Base-by-base conservation (phyloP, 1,140 invertebrate species). In the Phocides pigmalion region DNA sequence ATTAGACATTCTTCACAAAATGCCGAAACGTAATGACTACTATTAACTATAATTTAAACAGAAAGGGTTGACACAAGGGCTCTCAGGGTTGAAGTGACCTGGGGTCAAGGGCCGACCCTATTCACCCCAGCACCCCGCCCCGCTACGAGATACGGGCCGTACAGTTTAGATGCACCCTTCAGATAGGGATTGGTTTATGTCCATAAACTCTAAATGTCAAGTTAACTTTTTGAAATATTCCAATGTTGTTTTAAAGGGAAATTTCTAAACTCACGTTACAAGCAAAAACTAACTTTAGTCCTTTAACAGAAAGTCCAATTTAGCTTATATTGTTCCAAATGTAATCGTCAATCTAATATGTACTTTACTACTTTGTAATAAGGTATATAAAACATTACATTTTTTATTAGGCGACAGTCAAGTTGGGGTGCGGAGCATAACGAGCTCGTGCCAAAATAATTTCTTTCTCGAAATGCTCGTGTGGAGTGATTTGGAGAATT, bases 371-470 rank as follows among this genome's bases (percentile, higher is more conserved):
- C 56, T 20, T 16, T 15, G 12, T 15, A 4, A 37, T 35, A 49
- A 5, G 19, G 17, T 47, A 15, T 49, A 28, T 37, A 37, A 20
- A 35, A n/a, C 9, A 3, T 22, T 20, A 17, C 1, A 15, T 12
- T 14, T 17, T 22, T 20, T 19, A 22, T 11, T 9, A 22, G 0
- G 1, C 3, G 5, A 14, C 2, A 35, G 22, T 16, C 15, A 25
- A 0, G 12, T 14, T 1, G 63, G 59, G 53, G 50, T 61, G 53
- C 51, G 25, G 20, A 59, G 44, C 62, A 61, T 70, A 74, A 69
- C 64, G 62, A 66, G 67, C 68, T 53, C 68, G 66, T 74, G 71
- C 53, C 61, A 61, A 76, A 66, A 62, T 65, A 59, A 15, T 42
- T 47, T 61, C 46, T 54, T 63, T 76, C 42, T 53, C 20, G 44